Evolutionary conservation across 2,797 vertebrate species (phyloP).

Genomic region (Mormyrops attenuatus): DNA sequence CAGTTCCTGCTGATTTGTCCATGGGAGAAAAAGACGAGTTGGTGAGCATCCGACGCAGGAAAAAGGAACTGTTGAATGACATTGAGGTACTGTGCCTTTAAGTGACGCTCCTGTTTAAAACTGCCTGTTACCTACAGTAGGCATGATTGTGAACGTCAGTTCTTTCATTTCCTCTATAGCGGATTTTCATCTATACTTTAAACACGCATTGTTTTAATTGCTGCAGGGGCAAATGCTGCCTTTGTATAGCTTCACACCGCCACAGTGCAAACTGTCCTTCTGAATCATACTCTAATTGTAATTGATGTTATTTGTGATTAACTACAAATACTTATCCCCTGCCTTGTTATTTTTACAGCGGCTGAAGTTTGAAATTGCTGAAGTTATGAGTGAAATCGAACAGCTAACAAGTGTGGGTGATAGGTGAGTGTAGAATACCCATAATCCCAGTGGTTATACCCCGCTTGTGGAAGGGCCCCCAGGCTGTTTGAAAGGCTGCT

Average conservation of each 20-base stretch:
- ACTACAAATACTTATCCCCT: not conserved
- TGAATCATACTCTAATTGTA: not conserved
- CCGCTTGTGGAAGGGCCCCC: not conserved
- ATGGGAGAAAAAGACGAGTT: slow-evolving; percentile 89
- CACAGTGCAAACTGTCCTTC: not conserved
- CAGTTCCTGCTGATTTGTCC: slow-evolving; percentile 91
- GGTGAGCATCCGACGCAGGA: slow-evolving; percentile 87
- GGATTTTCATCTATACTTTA: not conserved
- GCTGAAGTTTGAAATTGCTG: slow-evolving; percentile 94
- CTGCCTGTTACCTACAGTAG: not conserved
- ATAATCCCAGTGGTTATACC: not conserved
- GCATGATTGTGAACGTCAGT: not conserved
- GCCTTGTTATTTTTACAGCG: slow-evolving; percentile 61
- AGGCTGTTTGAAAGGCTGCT: not conserved
- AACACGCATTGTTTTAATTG: not conserved
- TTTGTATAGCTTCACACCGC: not conserved
- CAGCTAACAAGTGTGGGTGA: slow-evolving; percentile 90
- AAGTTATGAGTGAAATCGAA: slow-evolving; percentile 98
- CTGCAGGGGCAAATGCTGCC: not conserved
- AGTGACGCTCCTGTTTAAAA: not conserved
- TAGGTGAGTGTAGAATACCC: slow-evolving; percentile 63
- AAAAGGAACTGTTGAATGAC: slow-evolving; percentile 95
- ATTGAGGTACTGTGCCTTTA: slow-evolving; percentile 71
- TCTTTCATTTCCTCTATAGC: not conserved
- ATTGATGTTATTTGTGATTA: not conserved